Percentiles rank a stretch among this genome's conserved stretches.
Conservation (phyloP, 2,888 invertebrate genomes). For the Lithophane ornitopus region DNA sequence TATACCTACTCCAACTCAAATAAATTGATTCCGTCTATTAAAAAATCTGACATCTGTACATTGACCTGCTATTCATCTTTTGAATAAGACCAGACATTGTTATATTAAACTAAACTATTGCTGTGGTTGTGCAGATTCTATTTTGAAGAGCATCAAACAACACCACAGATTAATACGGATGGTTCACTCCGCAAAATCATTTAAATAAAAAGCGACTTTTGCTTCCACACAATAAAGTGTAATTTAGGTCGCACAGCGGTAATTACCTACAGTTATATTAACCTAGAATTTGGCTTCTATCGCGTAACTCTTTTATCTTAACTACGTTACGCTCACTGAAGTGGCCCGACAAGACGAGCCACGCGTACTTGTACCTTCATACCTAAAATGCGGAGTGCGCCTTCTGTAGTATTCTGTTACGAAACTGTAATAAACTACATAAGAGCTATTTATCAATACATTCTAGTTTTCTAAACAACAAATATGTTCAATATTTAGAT, state of each 20-base stretch:
- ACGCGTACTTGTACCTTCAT: no score
- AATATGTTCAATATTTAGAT: conserved; percentile 5
- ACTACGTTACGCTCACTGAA: no score
- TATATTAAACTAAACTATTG: conserved; percentile 16
- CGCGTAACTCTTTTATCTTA: no score
- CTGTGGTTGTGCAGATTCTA: background rate
- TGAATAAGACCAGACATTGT: conserved; percentile 24
- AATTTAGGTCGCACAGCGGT: no score
- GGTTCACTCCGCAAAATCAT: no score
- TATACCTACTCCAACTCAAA: conserved; percentile 45
- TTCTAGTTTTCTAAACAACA: background rate
- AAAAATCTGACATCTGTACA: conserved; percentile 34
- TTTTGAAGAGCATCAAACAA: background rate
- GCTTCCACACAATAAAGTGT: no score
- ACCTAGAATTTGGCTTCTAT: no score
- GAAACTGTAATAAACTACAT: background rate
- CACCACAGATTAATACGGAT: background rate
- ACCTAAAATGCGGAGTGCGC: no score
- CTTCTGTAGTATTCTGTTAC: no score
- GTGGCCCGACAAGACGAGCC: no score
- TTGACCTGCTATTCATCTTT: conserved; percentile 44
- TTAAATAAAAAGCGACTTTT: no score
- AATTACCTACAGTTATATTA: no score
- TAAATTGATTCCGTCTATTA: conserved; percentile 54
- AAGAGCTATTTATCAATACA: conserved; percentile 13